A percentile compares a stretch with the other conserved stretches of the same genome.
These are phyloP conservation scores for Pygoscelis antarcticus DNA, from an alignment of 2,113 vertebrate genomes.

Conservation along the genomic window DNA sequence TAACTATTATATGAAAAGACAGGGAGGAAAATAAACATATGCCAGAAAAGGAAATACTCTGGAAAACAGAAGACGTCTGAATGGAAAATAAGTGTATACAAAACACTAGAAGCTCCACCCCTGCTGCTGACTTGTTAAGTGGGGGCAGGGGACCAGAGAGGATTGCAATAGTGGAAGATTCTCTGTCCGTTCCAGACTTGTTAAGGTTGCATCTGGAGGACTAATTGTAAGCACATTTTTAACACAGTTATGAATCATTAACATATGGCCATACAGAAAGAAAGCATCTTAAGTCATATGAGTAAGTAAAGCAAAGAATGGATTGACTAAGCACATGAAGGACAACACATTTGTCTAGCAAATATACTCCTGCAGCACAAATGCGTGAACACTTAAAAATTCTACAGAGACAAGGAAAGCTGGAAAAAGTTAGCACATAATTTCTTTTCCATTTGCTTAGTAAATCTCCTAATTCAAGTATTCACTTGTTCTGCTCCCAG, in stretches of 20 bases:
- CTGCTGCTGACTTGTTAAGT: background rate
- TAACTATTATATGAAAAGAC: background rate
- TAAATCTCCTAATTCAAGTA: background rate
- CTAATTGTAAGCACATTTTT: conserved; percentile 25
- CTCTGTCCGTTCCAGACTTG: background rate
- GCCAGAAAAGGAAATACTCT: background rate
- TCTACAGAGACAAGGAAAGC: background rate
- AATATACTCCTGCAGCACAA: background rate
- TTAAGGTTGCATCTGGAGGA: conserved; percentile 12
- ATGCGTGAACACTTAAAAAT: background rate
- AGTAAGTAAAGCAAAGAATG: background rate
- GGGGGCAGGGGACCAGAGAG: background rate
- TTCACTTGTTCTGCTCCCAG: background rate
- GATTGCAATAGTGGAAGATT: background rate
- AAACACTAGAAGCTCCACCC: background rate
- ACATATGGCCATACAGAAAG: background rate
- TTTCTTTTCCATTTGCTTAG: background rate
- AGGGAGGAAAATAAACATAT: background rate
- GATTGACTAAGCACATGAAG: background rate
- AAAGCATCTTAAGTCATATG: background rate
- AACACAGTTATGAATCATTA: conserved; percentile 6
- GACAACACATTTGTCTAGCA: background rate
- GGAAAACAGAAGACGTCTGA: conserved; percentile 6
- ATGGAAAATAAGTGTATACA: conserved; percentile 24
- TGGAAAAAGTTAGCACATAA: background rate